Base-by-base conservation (phyloP, 2,888 invertebrate genomes). In the Epirrita christyi region DNA sequence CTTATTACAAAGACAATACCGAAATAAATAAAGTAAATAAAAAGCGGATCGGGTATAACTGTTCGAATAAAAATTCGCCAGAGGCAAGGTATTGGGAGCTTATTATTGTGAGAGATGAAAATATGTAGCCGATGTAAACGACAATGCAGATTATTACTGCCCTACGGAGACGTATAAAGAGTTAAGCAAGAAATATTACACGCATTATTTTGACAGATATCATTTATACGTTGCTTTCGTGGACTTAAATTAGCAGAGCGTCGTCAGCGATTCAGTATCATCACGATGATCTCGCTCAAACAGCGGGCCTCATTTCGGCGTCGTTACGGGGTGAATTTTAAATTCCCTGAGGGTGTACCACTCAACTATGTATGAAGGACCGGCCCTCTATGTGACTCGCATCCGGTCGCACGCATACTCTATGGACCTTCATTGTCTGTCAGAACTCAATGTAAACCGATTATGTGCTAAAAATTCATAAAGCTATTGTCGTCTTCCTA, bases 281-380 rank as follows among this genome's bases (percentile, higher is more conserved):
- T 78, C 68, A 70, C 67, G 73, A 83, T 83, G 76, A 87, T 86
- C 75, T 72, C 72, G 76, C 71, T 70, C 77, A 81, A 81, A 85
- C 81, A 83, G 73, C 71, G 68, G 61, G 75, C 73, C 82, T 86
- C 81, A 83, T 86, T 85, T 75, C 69, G 63, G 59, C 75, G 71
- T 84, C 81, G 81, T 87, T 84, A 84, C 68, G 75, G 85, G 85
- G 84, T 88, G 86, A 88, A 88, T 89, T 88, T 88, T 85, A 87
- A 88, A 88, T 87, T 80, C 55, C 56, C 66, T 68, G 78, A 78
- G 81, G 83, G 80, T 73, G 79, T 80, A 67, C 73, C 80, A 83
- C 85, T 88, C 81, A 87, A 86, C 81, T 87, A 89, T 88, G 88
- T 87, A 90, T 88, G 85, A 89, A 85, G 85, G 82, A 81, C 78